Percentiles rank a stretch among this genome's conserved stretches.
phyloP scores from a whole-genome alignment of 1,140 invertebrate species.

The Periplaneta americana region DNA sequence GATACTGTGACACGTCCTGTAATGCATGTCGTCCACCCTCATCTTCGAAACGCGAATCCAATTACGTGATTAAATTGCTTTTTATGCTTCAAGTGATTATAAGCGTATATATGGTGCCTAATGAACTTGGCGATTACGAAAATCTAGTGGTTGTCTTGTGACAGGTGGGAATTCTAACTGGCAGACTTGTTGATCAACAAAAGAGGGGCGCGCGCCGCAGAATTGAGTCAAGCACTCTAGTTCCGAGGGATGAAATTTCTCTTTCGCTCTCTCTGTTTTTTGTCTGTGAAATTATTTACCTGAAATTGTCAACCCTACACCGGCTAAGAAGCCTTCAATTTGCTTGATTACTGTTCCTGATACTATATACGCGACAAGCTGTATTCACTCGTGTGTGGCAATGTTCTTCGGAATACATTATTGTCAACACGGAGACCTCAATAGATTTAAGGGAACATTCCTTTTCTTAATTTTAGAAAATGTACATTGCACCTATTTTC shows the following conservation, averaged over 20 bases:
- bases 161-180: too few species aligned
- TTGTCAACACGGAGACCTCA: too few species aligned
- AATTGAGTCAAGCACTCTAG: not conserved
- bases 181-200: too few species aligned
- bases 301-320: not conserved
- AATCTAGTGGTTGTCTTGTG: not conserved
- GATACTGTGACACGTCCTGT: not conserved
- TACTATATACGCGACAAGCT: too few species aligned
- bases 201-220: too few species aligned
- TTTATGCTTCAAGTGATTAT: not conserved
- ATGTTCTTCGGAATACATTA: too few species aligned
- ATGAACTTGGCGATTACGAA: not conserved
- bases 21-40: not conserved
- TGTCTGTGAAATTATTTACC: not conserved
- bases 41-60: not conserved
- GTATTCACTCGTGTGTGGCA: too few species aligned
- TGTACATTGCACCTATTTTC: too few species aligned
- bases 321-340: not conserved
- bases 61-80: not conserved
- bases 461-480: too few species aligned
- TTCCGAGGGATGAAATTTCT: not conserved
- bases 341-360: not conserved
- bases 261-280: too few species aligned
- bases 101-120: not conserved
- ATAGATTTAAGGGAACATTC: too few species aligned